Base-by-base conservation (phyloP, 2,797 vertebrate species). In the Hapalemur alaotrensis region DNA sequence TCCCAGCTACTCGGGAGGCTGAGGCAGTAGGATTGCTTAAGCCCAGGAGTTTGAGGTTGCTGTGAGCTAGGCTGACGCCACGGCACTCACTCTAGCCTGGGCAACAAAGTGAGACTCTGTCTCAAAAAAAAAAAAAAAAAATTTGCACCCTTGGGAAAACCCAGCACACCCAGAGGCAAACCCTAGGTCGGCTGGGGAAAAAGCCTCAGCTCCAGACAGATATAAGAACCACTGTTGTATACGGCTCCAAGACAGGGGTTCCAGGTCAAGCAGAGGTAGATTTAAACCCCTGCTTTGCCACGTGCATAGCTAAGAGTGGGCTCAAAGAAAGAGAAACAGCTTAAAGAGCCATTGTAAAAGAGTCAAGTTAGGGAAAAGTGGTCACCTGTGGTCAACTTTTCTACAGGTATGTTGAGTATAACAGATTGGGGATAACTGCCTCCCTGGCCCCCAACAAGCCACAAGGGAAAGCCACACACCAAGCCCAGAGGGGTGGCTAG, bases 381-480 rank as follows among this genome's bases (percentile, higher is more conserved):
- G 50, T n/a, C 4, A 3, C 0, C 0, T 20, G 28, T 22, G 5
- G 30, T 30, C 54, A 48, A 54, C 12, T 4, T 32, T 52, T 11
- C 54, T 46, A 30, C 5, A 4, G 23, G 6, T 1, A 17, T 18
- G 5, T 0, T 2, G 59, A 5, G 22, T 7, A 32, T 4, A 14
- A 2, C 7, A 54, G 50, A 35, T 25, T 52, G 22, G 23, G 22
- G 50, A 9, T 2, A 0, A 67, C 28, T 32, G 32, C 43, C 41
- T 81, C n/a, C 12, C 35, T 9, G 2, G 84, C 15, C 15, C 23
- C 32, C 2, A 11, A 61, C 18, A 46, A 83, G 59, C 41, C n/a
- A 22, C 22, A 67, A 84, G 25, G 20, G 28, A 73, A 63, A 61
- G 50, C 20, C 0, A 32, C 0, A 32, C 6, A 4, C 22, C 12